These are phyloP conservation scores for Dolomedes plantarius DNA, from an alignment of 2,888 invertebrate genomes.

Conservation along the genomic window DNA sequence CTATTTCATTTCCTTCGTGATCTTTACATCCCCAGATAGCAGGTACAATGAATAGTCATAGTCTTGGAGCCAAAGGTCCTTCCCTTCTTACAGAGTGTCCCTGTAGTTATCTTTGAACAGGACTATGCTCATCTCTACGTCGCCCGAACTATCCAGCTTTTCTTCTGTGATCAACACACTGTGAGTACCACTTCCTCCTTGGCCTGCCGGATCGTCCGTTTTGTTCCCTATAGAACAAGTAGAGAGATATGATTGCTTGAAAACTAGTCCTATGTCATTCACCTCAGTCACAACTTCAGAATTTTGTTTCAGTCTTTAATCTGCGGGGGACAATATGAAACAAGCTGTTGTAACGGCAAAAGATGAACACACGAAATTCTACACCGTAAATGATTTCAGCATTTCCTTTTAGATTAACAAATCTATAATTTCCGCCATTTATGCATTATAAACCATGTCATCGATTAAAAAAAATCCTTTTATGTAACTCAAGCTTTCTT, in stretches of 20 bases:
- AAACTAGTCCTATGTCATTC: no score
- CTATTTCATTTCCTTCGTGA: not conserved
- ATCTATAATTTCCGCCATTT: no score
- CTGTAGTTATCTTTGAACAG: conserved; percentile 15
- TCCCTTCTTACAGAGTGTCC: not conserved
- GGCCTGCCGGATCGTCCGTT: not conserved
- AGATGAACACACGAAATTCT: no score
- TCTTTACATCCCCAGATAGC: not conserved
- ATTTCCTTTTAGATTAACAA: no score
- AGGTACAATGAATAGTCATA: not conserved
- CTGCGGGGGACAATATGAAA: no score
- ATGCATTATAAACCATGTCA: no score
- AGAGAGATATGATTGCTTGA: not conserved
- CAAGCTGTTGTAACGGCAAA: no score
- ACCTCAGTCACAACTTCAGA: no score
- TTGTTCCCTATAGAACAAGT: not conserved
- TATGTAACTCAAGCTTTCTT: no score
- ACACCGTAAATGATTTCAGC: no score
- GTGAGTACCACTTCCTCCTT: not conserved
- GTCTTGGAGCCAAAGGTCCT: conserved; percentile 5
- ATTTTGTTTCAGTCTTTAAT: no score
- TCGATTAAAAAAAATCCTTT: no score
- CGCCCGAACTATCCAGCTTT: not conserved
- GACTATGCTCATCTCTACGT: not conserved
- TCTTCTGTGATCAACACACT: not conserved